Conservation (phyloP, 1,140 invertebrate species). For the Cecropterus lyciades region DNA sequence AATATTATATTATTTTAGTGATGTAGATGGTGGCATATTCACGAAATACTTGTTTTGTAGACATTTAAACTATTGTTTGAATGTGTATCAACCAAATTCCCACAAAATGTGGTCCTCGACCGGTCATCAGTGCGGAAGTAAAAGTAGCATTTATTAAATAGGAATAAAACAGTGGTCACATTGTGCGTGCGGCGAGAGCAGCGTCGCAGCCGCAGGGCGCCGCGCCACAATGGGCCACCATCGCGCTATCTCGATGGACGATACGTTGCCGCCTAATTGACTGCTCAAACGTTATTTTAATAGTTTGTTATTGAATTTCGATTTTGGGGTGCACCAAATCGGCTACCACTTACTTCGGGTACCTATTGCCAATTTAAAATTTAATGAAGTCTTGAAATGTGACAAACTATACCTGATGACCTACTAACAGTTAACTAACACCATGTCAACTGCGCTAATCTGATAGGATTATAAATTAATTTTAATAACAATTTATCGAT, state of each 20-base stretch:
- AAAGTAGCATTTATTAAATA: conserved; percentile 74
- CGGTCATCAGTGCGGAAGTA: conserved; percentile 70
- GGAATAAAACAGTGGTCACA: conserved; percentile 67
- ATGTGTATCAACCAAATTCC: conserved; percentile 59
- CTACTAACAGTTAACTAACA: too few relatives aligned
- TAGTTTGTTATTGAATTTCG: conserved; percentile 77
- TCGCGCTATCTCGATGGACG: conserved; percentile 79
- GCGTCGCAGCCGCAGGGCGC: conserved; percentile 63
- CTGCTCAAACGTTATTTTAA: conserved; percentile 81
- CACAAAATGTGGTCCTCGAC: conserved; percentile 64
- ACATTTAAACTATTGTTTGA: conserved; percentile 36
- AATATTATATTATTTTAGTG: conserved; percentile 11
- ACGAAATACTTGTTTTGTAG: conserved; percentile 21
- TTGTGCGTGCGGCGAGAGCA: conserved; percentile 54
- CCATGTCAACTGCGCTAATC: too few relatives aligned
- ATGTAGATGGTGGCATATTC: conserved; percentile 36
- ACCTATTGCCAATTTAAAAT: too few relatives aligned
- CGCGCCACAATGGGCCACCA: conserved; percentile 77
- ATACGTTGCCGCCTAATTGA: conserved; percentile 82
- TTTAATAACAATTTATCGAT: too few relatives aligned
- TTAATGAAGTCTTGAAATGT: too few relatives aligned
- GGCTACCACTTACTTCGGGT: too few relatives aligned
- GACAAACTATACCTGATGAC: too few relatives aligned
- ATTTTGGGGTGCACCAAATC: conserved; percentile 41
- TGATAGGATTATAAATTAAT: too few relatives aligned